Base-by-base conservation (phyloP, 2,113 vertebrate genomes). In the Beaufortia kweichowensis region DNA sequence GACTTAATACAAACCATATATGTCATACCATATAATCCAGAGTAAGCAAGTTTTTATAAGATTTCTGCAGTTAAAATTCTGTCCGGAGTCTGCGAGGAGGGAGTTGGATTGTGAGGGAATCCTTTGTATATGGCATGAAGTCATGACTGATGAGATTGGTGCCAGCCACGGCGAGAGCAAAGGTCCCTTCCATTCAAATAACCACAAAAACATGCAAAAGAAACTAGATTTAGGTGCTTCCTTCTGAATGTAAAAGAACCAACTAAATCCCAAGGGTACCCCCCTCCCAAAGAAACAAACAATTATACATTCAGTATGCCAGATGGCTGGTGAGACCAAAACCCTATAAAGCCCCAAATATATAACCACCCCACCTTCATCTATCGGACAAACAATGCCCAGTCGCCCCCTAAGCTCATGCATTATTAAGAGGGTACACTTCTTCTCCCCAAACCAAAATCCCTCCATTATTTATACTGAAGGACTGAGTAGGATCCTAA, bases 401-500 rank as follows among this genome's bases (percentile, higher is more conserved):
- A 41, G 41, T 64, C 23, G 15, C 79, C 29, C n/a, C 63, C 76
- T 53, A 61, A 4, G 10, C 24, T 61, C 53, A 73, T 87, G 80
- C 80, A 87, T 86, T 84, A 85, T 83, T 83, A 46, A 87, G 31
- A 70, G 60, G 80, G 70, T 73, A 59, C 80, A 70, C 76, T 72
- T 71, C 79, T 59, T 71, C 75, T 64, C 33, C 69, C 75, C 61
- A 64, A 31, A 73, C 59, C 67, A 67, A 80, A 74, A 83, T 35
- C 73, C 50, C 31, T 85, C 56, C 63, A 84, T 85, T 84, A 86
- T 85, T 85, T 77, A 85, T 84, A 80, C 35, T 23, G 31, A 41
- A 64, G 79, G 70, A 67, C 69, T 26, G 64, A 69, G 68, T 48
- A 61, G 65, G 62, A 66, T 75, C 78, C 76, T 76, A 72, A 79